A percentile compares a stretch with the other conserved stretches of the same genome.
These are phyloP conservation scores for Balaeniceps rex DNA, from an alignment of 2,113 vertebrate species.

Conservation along the genomic window DNA sequence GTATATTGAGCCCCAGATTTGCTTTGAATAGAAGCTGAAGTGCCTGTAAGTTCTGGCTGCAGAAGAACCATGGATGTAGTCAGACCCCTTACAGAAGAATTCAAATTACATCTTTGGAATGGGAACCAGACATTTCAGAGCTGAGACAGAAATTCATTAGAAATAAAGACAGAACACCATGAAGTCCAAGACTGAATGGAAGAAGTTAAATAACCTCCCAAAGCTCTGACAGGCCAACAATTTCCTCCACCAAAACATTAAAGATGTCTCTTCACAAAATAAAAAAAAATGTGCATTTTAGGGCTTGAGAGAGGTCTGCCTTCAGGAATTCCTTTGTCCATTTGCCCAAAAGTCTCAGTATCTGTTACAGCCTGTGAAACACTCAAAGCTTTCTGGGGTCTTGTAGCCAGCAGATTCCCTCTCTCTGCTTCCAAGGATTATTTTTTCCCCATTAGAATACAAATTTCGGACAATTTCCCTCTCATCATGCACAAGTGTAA, in stretches of 20 bases:
- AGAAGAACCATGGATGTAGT: not conserved
- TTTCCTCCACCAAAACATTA: conserved; percentile 24
- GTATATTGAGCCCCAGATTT: not conserved
- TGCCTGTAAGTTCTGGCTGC: not conserved
- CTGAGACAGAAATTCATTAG: conserved; percentile 20
- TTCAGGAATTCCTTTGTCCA: conserved; percentile 52
- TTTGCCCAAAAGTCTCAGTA: conserved; percentile 47
- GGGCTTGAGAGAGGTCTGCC: conserved; percentile 34
- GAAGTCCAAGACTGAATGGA: not conserved
- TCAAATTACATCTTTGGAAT: conserved; percentile 5
- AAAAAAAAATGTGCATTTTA: not conserved
- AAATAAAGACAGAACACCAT: not conserved
- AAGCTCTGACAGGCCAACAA: conserved; percentile 21
- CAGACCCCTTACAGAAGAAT: conserved; percentile 16
- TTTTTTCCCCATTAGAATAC: conserved; percentile 29
- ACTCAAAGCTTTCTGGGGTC: conserved; percentile 21
- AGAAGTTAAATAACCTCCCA: not conserved
- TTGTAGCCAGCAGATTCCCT: conserved; percentile 37
- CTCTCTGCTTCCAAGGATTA: conserved; percentile 42
- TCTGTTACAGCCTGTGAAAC: conserved; percentile 33
- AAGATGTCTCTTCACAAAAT: conserved; percentile 2
- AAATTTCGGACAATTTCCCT: conserved; percentile 48
- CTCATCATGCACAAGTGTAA: conserved; percentile 6
- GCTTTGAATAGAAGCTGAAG: not conserved
- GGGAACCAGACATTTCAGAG: conserved; percentile 28